These are phyloP conservation scores for Ruditapes philippinarum DNA, from an alignment of 1,140 invertebrate species.

Conservation along the genomic window DNA sequence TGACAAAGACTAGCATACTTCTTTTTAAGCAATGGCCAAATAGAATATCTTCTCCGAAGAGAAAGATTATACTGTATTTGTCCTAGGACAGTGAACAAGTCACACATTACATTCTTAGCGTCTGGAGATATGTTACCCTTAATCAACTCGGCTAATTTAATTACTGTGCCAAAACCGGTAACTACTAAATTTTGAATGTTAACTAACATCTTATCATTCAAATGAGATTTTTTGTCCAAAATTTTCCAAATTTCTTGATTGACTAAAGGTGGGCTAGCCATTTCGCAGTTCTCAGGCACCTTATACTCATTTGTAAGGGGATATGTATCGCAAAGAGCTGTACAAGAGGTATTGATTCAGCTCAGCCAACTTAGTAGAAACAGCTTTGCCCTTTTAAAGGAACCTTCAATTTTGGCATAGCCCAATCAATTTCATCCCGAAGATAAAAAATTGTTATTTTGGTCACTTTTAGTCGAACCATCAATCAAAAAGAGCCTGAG, in stretches of 20 bases:
- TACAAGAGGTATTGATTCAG: neutral
- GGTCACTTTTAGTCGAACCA: too few relatives aligned
- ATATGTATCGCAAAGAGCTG: neutral
- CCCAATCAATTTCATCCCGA: neutral
- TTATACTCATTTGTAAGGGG: neutral
- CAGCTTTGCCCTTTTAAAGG: neutral
- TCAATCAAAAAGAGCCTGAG: too few relatives aligned
- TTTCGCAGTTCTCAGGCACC: constrained; percentile 36
- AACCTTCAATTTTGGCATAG: constrained; percentile 17
- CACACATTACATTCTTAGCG: neutral
- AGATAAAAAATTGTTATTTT: neutral
- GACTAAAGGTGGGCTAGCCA: neutral
- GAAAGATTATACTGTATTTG: constrained; percentile 36
- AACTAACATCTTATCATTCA: constrained; percentile 21
- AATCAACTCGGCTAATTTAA: constrained; percentile 10
- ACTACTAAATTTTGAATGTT: constrained; percentile 49
- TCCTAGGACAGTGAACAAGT: neutral
- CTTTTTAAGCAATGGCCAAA: constrained; percentile 18
- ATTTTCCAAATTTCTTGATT: constrained; percentile 53
- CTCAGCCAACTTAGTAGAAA: neutral
- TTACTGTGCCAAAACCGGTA: neutral
- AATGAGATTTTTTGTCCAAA: constrained; percentile 23
- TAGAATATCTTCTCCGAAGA: neutral
- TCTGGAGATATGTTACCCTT: constrained; percentile 2
- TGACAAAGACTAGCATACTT: constrained; percentile 24